These are phyloP conservation scores for Psilopsiagon aurifrons DNA, from an alignment of 2,113 vertebrate species.

Conservation along the genomic window DNA sequence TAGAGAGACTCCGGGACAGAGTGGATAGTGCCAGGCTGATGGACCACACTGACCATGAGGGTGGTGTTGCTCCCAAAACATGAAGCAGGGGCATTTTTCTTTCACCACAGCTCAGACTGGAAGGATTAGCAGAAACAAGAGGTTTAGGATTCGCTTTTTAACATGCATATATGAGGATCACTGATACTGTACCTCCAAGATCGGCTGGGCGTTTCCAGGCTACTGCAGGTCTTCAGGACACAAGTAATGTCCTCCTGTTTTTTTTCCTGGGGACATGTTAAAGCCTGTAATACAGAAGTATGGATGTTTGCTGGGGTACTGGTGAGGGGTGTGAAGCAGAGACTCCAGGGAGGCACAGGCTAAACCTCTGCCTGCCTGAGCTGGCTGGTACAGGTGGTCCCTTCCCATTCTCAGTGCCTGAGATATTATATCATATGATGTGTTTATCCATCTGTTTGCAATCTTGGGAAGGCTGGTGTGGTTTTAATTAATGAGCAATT, in stretches of 20 bases:
- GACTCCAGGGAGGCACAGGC: neutral
- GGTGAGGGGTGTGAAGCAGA: neutral
- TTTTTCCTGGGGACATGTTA: neutral
- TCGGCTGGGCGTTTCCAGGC: neutral
- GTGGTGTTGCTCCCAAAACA: neutral
- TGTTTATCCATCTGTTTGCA: constrained; percentile 64
- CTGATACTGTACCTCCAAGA: neutral
- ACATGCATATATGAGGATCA: neutral
- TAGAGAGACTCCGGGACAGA: neutral
- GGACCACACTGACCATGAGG: neutral
- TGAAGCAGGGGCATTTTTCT: neutral
- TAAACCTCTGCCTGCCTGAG: neutral
- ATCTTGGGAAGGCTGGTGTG: constrained; percentile 39
- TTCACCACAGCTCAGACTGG: neutral
- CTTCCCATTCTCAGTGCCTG: constrained; percentile 24
- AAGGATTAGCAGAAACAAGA: neutral
- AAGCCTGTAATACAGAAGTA: neutral
- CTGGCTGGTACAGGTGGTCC: constrained; percentile 51
- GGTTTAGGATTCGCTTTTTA: neutral
- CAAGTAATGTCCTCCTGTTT: neutral
- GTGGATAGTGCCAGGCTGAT: neutral
- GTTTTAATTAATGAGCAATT: constrained; percentile 73
- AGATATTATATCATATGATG: constrained; percentile 45
- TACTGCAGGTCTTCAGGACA: neutral
- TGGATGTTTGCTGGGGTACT: neutral